A percentile compares a stretch with the other conserved stretches of the same genome.
phyloP scores from a whole-genome alignment of 2,888 invertebrate species.

The Alloscopus bannaensis region DNA sequence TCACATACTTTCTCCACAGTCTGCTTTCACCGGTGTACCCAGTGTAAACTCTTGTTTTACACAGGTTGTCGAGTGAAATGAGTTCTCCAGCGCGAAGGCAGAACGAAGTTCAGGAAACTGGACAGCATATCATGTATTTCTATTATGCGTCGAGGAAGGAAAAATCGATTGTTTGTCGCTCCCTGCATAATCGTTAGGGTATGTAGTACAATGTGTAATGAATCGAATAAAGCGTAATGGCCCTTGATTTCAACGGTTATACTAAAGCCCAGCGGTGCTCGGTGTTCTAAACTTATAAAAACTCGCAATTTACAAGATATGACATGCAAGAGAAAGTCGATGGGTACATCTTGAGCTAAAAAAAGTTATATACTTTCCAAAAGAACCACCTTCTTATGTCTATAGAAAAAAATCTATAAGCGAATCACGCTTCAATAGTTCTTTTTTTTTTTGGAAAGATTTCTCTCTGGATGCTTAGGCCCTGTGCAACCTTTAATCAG shows the following conservation, averaged over 20 bases:
- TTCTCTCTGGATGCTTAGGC: not conserved
- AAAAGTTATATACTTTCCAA: not conserved
- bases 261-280: not conserved
- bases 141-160: too few relatives aligned
- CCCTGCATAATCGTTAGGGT: not conserved
- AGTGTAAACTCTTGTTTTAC: too few relatives aligned
- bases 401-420: conserved; percentile 1
- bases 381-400: too few relatives aligned
- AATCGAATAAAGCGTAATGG: conserved; percentile 12
- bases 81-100: too few relatives aligned
- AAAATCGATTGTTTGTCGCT: conserved; percentile 17
- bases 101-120: too few relatives aligned
- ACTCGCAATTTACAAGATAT: conserved; percentile 10
- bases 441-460: too few relatives aligned
- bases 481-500: not conserved
- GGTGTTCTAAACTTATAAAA: not conserved
- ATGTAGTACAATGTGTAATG: not conserved
- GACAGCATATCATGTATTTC: too few relatives aligned
- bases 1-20: too few relatives aligned
- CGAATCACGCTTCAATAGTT: not conserved
- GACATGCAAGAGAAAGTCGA: conserved; percentile 29
- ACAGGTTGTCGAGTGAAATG: too few relatives aligned
- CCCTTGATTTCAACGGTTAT: conserved; percentile 31
- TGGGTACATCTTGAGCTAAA: not conserved
- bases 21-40: too few relatives aligned